These are phyloP conservation scores for Anorthoa munda DNA, from an alignment of 2,888 invertebrate genomes.

Conservation along the genomic window DNA sequence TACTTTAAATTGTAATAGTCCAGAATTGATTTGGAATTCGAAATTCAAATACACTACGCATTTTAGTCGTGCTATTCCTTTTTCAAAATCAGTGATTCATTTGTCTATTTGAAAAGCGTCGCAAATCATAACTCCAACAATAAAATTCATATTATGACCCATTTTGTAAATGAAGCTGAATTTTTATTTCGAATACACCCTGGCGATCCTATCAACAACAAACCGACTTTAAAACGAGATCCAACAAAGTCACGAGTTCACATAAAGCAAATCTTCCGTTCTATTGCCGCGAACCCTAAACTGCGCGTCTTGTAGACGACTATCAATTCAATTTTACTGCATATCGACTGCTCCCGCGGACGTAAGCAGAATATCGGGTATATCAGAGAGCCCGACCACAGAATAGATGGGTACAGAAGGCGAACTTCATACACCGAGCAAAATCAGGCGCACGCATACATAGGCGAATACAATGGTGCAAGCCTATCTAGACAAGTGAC, in stretches of 20 bases:
- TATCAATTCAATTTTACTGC: slow-evolving; percentile 75
- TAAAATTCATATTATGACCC: background rate
- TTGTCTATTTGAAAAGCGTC: too few relatives aligned
- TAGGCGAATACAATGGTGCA: background rate
- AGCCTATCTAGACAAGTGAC: background rate
- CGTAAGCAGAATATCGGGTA: slow-evolving; percentile 68
- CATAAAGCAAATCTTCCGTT: slow-evolving; percentile 59
- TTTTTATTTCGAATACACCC: slow-evolving; percentile 5
- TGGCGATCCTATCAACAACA: slow-evolving; percentile 32
- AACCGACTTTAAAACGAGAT: slow-evolving; percentile 40
- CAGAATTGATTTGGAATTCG: too few relatives aligned
- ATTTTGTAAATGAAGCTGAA: background rate
- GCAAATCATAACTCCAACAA: background rate
- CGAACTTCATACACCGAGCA: too few relatives aligned
- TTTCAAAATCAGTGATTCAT: too few relatives aligned
- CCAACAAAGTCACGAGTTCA: slow-evolving; percentile 56
- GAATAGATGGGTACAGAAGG: slow-evolving; percentile 26
- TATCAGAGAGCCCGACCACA: slow-evolving; percentile 31
- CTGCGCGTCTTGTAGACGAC: slow-evolving; percentile 59
- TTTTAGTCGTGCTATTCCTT: too few relatives aligned
- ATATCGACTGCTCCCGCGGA: slow-evolving; percentile 69
- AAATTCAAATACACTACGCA: too few relatives aligned
- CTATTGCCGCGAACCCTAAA: slow-evolving; percentile 59
- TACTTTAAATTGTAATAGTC: too few relatives aligned
- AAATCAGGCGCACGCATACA: background rate